Base-by-base conservation (phyloP, 2,888 invertebrate species). In the Thereva nobilitata region DNA sequence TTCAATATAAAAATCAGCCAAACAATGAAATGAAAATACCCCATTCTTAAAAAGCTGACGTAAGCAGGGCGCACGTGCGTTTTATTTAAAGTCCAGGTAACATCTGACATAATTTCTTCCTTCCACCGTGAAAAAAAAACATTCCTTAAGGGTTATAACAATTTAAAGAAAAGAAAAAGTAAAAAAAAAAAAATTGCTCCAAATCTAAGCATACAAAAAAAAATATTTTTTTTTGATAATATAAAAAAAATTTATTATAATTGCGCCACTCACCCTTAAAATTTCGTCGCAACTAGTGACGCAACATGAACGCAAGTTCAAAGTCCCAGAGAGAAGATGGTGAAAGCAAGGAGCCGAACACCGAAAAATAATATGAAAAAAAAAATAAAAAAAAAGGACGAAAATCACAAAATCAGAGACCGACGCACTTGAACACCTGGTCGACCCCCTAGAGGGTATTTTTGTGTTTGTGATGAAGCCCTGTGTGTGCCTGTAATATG, bases 371-470 rank as follows among this genome's bases (percentile, higher is more conserved):
- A 47, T n/a, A 44, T 44, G n/a, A 9, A 44, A 44, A 9, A 44
- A 44, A 44, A 44, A 44, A 44, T 1, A 53, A 64, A 38, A 42
- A 53, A 53, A 35, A 41, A 54, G 44, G 23, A 53, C 41, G 40
- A 45, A 41, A 49, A 49, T 41, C 7, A 8, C 7, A 40, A 52
- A 53, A 64, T 53, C 53, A 64, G 35, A 72, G 71, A 68, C 70
- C 71, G 70, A 72, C 71, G 70, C 70, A 72, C 72, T 72, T 72
- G 72, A 72, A 72, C 72, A 72, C 72, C 72, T 72, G 72, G 72
- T 57, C 70, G 70, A 71, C 70, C 71, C 71, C 71, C 72, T 72
- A 66, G 66, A 71, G 71, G 70, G 70, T 64, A 66, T 42, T 42
- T 23, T 38, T 54, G 37, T 54, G 41, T 37, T 64, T 61, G 61